These are phyloP conservation scores for Wasmannia auropunctata DNA, from an alignment of 1,140 invertebrate species.

Conservation along the genomic window DNA sequence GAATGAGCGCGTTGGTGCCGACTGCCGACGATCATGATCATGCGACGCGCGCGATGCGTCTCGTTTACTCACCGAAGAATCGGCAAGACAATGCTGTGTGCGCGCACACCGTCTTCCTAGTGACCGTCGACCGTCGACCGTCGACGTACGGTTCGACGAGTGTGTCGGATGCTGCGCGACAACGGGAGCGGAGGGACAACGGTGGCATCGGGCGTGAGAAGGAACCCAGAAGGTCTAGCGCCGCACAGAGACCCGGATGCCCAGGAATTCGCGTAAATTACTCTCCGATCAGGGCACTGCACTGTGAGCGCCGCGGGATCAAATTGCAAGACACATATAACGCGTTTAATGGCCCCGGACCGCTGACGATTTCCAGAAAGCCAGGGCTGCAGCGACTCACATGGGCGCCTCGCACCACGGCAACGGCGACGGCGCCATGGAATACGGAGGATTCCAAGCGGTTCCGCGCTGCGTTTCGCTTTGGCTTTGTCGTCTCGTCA, in stretches of 20 bases:
- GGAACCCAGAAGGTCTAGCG: conserved; percentile 63
- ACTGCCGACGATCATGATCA: neutral
- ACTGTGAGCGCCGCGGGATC: conserved; percentile 78
- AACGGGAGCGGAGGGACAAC: conserved; percentile 7
- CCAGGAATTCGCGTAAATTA: conserved; percentile 80
- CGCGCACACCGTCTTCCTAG: conserved; percentile 29
- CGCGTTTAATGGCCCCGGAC: conserved; percentile 83
- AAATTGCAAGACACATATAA: conserved; percentile 84
- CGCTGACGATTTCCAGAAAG: conserved; percentile 84
- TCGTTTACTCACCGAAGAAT: conserved; percentile 32
- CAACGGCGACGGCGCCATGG: too few species aligned
- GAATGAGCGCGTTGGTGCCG: neutral
- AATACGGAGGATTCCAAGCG: too few species aligned
- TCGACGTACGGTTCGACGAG: conserved; percentile 30
- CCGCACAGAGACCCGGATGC: conserved; percentile 67
- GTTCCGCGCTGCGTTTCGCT: too few species aligned
- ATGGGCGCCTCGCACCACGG: conserved; percentile 53
- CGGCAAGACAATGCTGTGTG: conserved; percentile 21
- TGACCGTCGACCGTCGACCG: neutral
- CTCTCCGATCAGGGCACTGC: conserved; percentile 73
- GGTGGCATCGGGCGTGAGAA: conserved; percentile 48
- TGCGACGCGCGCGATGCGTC: neutral
- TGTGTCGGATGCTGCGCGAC: conserved; percentile 41
- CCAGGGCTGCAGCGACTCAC: conserved; percentile 73
- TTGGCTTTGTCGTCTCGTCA: too few species aligned